Evolutionary conservation across 1,140 invertebrate genomes (phyloP), one percentile per base, ranked within the genome.

Genomic region (Heterodera carotae): DNA sequence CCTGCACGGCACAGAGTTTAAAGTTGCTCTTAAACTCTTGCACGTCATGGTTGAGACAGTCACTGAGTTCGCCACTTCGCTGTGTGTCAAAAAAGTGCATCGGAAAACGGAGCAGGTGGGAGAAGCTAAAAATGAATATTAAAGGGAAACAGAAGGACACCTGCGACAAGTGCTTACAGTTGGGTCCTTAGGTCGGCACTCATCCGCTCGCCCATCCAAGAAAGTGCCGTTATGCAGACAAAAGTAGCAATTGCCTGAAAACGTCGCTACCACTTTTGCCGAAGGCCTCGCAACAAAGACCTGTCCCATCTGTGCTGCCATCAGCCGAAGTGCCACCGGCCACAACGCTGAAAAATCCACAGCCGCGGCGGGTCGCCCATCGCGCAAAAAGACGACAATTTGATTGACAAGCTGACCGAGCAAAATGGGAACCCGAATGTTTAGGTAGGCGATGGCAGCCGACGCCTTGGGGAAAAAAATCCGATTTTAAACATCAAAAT

Each of bases 1-100:
- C 78, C 56, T 79, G 78, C 2, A 69, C 76, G 15, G 69, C 76
- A 64, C 78, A 79, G 25, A 93, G 91, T 88, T 97, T 97, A 86
- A 97, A 97, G 5, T 93, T 93, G 83, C 94, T 95, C 89, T 98
- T 97, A 85, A 97, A 97, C 84, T 97, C 95, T 89, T 97, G 95
- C 27, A 97, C 92, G 90, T 98, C 95, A 80, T 92, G 91, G 33
- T 94, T 96, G 73, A 97, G 88, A 85, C 93, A 92, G 88, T 94
- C 94, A 43, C 95, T 91, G 66, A 97, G 90, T 89, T 97, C 94
- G 18, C 95, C 95, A 22, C 93, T 94, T 85, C 93, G 92, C 85
- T 94, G 92, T 82, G 90, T 90, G 88, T 97, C 95, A 90, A 94
- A 97, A 88, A 97, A 97, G 33, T 91, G 89, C 83, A 97, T 92